These are phyloP conservation scores for Nowickia ferox DNA, from an alignment of 2,888 invertebrate species.

Conservation along the genomic window DNA sequence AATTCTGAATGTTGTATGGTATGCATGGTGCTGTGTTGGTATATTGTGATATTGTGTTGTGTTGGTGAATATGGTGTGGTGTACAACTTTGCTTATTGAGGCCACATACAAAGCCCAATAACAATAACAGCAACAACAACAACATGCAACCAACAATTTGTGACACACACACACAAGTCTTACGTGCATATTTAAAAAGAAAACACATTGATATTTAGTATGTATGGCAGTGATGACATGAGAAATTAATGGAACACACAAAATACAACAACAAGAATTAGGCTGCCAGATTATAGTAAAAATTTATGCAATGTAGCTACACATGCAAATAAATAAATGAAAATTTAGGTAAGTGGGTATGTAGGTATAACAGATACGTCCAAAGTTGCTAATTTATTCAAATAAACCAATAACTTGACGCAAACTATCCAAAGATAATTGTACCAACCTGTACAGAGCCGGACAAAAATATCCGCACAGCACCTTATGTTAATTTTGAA, in stretches of 20 bases:
- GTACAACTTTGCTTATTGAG: conserved; percentile 71
- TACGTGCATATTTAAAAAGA: conserved; percentile 42
- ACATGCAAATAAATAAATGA: neutral
- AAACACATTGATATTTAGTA: conserved; percentile 33
- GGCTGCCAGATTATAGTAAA: conserved; percentile 63
- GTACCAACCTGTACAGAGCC: too few species aligned
- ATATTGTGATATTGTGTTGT: conserved; percentile 28
- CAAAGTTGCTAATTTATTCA: too few species aligned
- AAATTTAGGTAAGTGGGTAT: too few species aligned
- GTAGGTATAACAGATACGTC: neutral
- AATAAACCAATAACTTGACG: too few species aligned
- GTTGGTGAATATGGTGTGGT: conserved; percentile 58
- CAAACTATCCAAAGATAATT: too few species aligned
- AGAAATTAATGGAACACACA: conserved; percentile 66
- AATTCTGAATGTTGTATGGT: conserved; percentile 10
- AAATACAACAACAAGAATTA: conserved; percentile 54
- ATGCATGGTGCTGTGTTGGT: conserved; percentile 1
- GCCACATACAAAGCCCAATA: conserved; percentile 70
- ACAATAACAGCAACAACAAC: conserved; percentile 40
- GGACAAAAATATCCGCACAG: too few species aligned
- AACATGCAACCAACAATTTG: conserved; percentile 27
- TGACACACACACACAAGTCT: neutral
- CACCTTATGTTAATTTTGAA: too few species aligned
- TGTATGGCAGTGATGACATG: conserved; percentile 63
- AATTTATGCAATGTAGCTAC: conserved; percentile 44